Evolutionary conservation across 53 echinoderm and acorn worm genomes (phyloP).

Genomic region (Zoroaster sp.): DNA sequence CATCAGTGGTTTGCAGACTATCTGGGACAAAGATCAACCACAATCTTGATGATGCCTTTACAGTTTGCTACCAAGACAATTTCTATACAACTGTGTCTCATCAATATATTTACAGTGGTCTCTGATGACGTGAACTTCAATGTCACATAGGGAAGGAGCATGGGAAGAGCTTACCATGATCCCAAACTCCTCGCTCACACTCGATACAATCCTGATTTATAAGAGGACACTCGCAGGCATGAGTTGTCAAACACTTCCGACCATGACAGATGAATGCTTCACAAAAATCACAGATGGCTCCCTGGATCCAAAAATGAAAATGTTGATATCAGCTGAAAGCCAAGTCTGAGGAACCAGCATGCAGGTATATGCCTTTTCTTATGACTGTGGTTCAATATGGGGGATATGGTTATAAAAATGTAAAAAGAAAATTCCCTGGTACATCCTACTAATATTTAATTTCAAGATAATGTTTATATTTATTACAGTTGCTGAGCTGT

Average conservation of each 20-base stretch:
- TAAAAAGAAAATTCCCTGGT: background rate
- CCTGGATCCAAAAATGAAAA: too few relatives aligned
- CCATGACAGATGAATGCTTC: conserved; percentile 98
- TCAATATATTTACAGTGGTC: too few relatives aligned
- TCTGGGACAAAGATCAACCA: too few relatives aligned
- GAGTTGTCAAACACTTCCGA: conserved; percentile 87
- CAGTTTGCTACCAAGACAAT: too few relatives aligned
- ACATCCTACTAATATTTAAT: background rate
- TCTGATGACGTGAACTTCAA: too few relatives aligned
- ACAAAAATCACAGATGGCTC: conserved; percentile 98
- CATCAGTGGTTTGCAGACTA: too few relatives aligned
- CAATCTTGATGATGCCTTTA: too few relatives aligned
- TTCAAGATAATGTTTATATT: background rate
- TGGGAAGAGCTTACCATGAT: conserved; percentile 75
- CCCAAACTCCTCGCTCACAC: conserved; percentile 92
- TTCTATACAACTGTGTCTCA: too few relatives aligned
- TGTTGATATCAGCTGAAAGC: too few relatives aligned
- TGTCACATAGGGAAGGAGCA: too few relatives aligned
- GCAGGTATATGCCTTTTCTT: background rate
- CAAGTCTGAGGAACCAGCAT: background rate
- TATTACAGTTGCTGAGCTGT: background rate
- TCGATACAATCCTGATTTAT: conserved; percentile 83
- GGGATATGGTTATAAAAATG: too few relatives aligned
- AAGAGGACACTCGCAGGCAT: conserved; percentile 93
- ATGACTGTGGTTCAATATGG: too few relatives aligned